Evolutionary conservation across 2,797 vertebrate genomes (phyloP), one percentile per base, ranked within the genome.

Genomic region (Muscicapa comitata): DNA sequence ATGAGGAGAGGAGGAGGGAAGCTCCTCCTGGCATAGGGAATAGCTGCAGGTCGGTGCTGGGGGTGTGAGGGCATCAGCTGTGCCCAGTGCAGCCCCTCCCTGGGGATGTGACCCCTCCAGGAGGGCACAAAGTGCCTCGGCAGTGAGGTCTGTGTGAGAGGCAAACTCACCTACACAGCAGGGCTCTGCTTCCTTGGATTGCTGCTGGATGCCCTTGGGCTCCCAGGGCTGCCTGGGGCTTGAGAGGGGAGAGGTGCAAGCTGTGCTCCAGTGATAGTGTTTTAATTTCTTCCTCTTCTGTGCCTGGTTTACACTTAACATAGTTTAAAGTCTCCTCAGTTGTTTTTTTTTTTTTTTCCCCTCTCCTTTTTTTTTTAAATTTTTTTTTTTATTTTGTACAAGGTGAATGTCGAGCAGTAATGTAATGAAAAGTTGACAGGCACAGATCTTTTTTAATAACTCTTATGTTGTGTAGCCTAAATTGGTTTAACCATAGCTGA

Each of bases 401-500:
- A 95, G 97, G 96, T 97, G 97, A 97, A 96, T 93, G 95, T 95
- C 25, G 77, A 97, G 96, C 96, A 91, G 95, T 96, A 97, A 93
- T 93, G 94, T 95, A 97, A 97, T 97, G 97, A 97, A 94, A 97
- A 96, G 94, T 97, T 97, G 97, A 97, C 96, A 96, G 96, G 93
- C 91, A 84, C 96, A 88, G 95, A 94, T 96, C 94, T 96, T 94
- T 97, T 97, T 95, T 91, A 96, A 97, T 97, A 97, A 96, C 95
- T 97, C 94, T 96, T 95, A 94, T 96, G 97, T 97, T 97, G 97
- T 97, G 90, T 80, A 89, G 94, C 88, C 96, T 96, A 97, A 97
- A 97, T 97, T 97, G 97, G 94, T 97, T 97, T 97, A 97, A 97
- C 93, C 94, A 86, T 75, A 96, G 97, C 97, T 95, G 97, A 97